Conservation (phyloP, 1,140 invertebrate species). For the Battus philenor region DNA sequence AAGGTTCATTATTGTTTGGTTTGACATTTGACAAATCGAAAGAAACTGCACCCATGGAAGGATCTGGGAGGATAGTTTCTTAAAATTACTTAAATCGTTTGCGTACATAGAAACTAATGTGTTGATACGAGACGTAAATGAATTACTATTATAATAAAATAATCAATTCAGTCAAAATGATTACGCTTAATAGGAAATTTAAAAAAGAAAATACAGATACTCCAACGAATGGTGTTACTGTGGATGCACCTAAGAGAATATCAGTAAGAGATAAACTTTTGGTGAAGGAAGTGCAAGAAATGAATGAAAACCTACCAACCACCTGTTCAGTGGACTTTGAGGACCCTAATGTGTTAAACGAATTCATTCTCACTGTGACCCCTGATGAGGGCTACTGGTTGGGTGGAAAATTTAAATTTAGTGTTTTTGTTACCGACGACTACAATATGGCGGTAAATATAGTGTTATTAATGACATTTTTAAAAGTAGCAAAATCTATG, state of each 20-base stretch:
- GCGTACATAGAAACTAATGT: no score
- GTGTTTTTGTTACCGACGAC: slow-evolving; percentile 91
- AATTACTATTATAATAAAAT: no score
- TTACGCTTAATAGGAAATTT: slow-evolving; percentile 87
- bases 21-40: slow-evolving; percentile 13
- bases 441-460: slow-evolving; percentile 94
- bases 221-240: slow-evolving; percentile 48
- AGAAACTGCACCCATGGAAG: slow-evolving; percentile 1
- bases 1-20: neutral
- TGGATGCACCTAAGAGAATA: slow-evolving; percentile 78
- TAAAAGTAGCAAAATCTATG: no score
- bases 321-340: slow-evolving; percentile 89
- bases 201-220: slow-evolving; percentile 79
- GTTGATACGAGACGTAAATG: no score
- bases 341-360: slow-evolving; percentile 88
- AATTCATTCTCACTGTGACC: slow-evolving; percentile 86
- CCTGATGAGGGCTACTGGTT: slow-evolving; percentile 95
- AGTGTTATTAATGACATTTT: no score
- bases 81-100: neutral
- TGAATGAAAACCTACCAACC: slow-evolving; percentile 89
- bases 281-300: slow-evolving; percentile 93
- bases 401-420: slow-evolving; percentile 91
- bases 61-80: slow-evolving; percentile 7
- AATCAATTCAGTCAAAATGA: slow-evolving; percentile 76
- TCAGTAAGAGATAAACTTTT: slow-evolving; percentile 91